Conservation (phyloP, 2,797 vertebrate species). For the Coranthus polyacanthus region DNA sequence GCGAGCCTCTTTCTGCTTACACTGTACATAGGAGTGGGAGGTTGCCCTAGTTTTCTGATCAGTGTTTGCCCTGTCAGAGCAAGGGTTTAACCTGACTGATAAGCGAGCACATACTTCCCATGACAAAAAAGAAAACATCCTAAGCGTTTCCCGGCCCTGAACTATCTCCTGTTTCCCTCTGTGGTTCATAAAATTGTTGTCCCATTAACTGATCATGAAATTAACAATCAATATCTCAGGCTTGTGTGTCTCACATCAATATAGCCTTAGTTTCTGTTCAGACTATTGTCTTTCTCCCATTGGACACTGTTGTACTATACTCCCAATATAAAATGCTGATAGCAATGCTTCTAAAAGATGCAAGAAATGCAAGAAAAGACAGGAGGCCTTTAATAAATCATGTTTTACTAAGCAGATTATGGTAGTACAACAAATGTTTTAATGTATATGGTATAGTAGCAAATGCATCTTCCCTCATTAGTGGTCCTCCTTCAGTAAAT, state of each 20-base stretch:
- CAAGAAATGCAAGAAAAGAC: neutral
- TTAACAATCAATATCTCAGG: conserved; percentile 1
- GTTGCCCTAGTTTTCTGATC: conserved; percentile 72
- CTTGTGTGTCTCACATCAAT: neutral
- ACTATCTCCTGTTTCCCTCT: conserved; percentile 39
- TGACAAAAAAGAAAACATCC: conserved; percentile 61
- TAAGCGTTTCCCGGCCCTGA: conserved; percentile 27
- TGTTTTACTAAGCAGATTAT: too few species aligned
- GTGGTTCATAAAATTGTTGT: neutral
- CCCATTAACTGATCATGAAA: neutral
- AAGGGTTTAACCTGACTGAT: conserved; percentile 75
- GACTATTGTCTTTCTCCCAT: neutral
- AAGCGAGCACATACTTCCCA: conserved; percentile 72
- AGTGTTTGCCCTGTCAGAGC: conserved; percentile 69
- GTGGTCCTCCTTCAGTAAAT: neutral
- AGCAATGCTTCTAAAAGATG: neutral
- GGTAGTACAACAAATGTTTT: too few species aligned
- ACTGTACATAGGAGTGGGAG: conserved; percentile 63
- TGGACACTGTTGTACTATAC: neutral
- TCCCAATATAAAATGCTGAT: neutral
- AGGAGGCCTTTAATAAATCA: neutral
- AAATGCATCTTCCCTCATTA: neutral
- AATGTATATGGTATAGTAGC: neutral
- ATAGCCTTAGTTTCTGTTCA: neutral
- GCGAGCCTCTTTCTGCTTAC: conserved; percentile 51